Percentiles rank a stretch among this genome's conserved stretches.
These are phyloP conservation scores for Dinothrombium tinctorium DNA, from an alignment of 1,140 invertebrate genomes.

Conservation along the genomic window DNA sequence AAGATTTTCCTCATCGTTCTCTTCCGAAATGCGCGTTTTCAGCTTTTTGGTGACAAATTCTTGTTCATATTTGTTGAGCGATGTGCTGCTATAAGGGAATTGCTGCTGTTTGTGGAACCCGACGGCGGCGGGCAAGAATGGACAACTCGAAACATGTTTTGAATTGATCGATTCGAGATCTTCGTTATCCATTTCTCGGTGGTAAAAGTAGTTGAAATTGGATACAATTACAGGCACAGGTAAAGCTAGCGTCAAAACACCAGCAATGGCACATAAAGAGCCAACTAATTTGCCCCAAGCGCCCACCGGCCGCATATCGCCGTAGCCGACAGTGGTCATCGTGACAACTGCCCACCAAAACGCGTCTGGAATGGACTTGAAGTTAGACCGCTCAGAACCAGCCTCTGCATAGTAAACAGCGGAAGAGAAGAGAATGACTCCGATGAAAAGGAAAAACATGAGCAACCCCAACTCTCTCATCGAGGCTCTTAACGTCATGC, in stretches of 20 bases:
- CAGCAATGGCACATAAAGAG: slow-evolving; percentile 93
- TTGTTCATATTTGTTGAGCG: no score
- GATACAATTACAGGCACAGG: slow-evolving; percentile 72
- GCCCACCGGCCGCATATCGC: slow-evolving; percentile 92
- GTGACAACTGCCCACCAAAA: slow-evolving; percentile 2
- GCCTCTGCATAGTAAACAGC: slow-evolving; percentile 97
- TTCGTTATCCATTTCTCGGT: slow-evolving; percentile 93
- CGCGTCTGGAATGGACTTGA: slow-evolving; percentile 38
- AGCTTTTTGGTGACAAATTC: no score
- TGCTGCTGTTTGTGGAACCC: no score
- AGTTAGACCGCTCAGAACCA: slow-evolving; percentile 70
- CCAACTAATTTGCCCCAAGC: slow-evolving; percentile 98
- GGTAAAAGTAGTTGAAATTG: slow-evolving; percentile 99
- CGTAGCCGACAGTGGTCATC: slow-evolving; percentile 93
- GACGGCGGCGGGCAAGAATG: no score
- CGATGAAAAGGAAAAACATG: slow-evolving; percentile 99
- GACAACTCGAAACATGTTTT: slow-evolving; percentile 86
- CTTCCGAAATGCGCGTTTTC: no score
- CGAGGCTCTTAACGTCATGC: slow-evolving; percentile 94
- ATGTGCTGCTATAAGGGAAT: no score
- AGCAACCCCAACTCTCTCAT: slow-evolving; percentile 97
- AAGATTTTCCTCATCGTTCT: no score
- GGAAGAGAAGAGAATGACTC: slow-evolving; percentile 91
- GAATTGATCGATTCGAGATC: slow-evolving; percentile 94
- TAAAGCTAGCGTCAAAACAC: slow-evolving; percentile 20